Conservation (phyloP, 1,140 invertebrate genomes). For the Dreissena polymorpha region DNA sequence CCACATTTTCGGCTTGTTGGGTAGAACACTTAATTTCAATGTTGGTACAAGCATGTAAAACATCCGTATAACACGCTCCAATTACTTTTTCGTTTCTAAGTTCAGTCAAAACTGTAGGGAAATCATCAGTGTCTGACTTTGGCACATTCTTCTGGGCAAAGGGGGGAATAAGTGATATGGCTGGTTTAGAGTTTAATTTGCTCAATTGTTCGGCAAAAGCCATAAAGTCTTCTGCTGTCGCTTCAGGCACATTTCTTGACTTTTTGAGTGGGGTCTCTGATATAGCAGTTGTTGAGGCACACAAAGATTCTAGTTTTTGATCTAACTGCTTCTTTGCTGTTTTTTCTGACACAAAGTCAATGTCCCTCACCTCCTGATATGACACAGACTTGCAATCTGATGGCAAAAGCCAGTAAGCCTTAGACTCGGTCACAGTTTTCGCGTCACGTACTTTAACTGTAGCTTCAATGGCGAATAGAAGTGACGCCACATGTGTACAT, state of each 20-base stretch:
- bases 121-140: background rate
- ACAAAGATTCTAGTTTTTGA: background rate
- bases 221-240: background rate
- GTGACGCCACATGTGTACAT: constrained; percentile 16
- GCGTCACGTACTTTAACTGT: background rate
- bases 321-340: constrained; percentile 27
- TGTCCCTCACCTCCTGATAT: constrained; percentile 1
- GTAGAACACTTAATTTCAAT: background rate
- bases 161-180: background rate
- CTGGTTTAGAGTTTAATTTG: background rate
- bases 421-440: constrained; percentile 24
- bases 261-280: too few species aligned
- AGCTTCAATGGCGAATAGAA: constrained; percentile 13
- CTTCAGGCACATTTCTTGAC: background rate
- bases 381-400: background rate
- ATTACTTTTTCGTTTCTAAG: background rate
- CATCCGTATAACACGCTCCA: background rate
- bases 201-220: background rate
- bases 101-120: background rate
- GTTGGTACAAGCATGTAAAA: background rate
- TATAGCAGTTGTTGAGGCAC: background rate
- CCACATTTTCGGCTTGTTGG: constrained; percentile 21
- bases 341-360: constrained; percentile 22
- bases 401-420: constrained; percentile 33
- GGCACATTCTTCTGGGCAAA: constrained; percentile 15